Conservation (phyloP, 2,888 invertebrate species). For the Carpatolechia fugitivella region DNA sequence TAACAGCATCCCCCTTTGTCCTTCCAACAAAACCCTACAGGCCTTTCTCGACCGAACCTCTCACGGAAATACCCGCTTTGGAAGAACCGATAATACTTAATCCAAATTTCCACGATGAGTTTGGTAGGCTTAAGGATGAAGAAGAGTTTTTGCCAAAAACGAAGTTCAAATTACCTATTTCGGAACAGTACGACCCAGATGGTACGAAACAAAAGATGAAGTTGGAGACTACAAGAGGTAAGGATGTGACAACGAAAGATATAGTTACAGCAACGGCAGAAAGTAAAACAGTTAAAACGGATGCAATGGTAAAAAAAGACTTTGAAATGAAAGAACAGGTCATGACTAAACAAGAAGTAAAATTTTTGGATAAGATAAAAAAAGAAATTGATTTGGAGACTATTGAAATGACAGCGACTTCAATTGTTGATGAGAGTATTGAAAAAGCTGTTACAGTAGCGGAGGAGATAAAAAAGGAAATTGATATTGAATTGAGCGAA, state of each 20-base stretch:
- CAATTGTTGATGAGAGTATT: constrained; percentile 58
- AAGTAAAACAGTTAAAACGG: constrained; percentile 18
- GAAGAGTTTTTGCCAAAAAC: constrained; percentile 38
- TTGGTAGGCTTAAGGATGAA: constrained; percentile 35
- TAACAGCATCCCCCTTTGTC: constrained; percentile 51
- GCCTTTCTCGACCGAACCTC: constrained; percentile 60
- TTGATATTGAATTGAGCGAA: constrained; percentile 41
- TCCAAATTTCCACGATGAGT: constrained; percentile 52
- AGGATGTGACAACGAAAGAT: constrained; percentile 20
- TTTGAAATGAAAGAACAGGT: constrained; percentile 10
- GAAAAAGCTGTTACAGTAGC: constrained; percentile 55
- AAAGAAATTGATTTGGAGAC: constrained; percentile 41
- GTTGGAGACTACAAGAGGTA: constrained; percentile 18
- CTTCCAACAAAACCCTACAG: constrained; percentile 50
- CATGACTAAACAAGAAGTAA: constrained; percentile 21
- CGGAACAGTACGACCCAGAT: constrained; percentile 61
- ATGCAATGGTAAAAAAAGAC: constrained; percentile 14
- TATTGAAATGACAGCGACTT: constrained; percentile 55
- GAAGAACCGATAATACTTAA: constrained; percentile 66
- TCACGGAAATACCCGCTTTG: constrained; percentile 47
- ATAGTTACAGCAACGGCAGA: neutral
- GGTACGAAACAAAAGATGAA: constrained; percentile 31
- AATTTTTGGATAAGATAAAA: constrained; percentile 23
- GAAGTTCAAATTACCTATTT: constrained; percentile 60
- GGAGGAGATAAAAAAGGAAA: constrained; percentile 55